Evolutionary conservation across 1,140 invertebrate genomes (phyloP), one percentile per base, ranked within the genome.

Genomic region (Zaprionus gabonicus): DNA sequence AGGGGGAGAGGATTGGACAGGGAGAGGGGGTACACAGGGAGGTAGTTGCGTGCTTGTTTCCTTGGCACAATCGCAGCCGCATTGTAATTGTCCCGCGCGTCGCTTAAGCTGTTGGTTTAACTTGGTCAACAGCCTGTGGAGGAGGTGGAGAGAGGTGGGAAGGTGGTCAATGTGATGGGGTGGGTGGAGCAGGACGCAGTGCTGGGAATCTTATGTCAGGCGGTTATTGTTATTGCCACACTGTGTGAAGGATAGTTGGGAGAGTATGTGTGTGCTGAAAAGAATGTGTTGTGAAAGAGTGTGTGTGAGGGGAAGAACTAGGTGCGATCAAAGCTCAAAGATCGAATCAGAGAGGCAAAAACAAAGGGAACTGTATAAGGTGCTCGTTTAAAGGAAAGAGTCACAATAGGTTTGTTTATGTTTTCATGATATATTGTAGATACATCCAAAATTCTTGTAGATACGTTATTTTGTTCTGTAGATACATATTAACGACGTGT

Each of bases 81-180:
- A 51, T 23, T 51, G 60, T 64, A 64, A 64, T 64, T 64, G 46
- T 58, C n/a, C 17, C 27, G 23, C 9, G 27, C 38, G 34, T 23
- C 67, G 46, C 46, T 70, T 53, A 38, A 60, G 59, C 36, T 60
- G 31, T 70, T 70, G 67, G 36, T 53, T 69, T 53, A 63, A 74
- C 20, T 46, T 62, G 71, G 28, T 25, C 31, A 68, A 36, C 46
- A 12, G 7, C 46, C 46, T 12, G n/a, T 23, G 46, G 46, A 1
- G 6, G 17, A 0, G 46, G 17, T 5, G 7, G n/a, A 17, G 17
- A 2, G 15, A 4, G n/a, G 0, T n/a, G n/a, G 4, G 4, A 1
- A 23, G 41, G 2, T 46, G 41, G 41, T 17, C 41, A 51, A 13
- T 49, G 20, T 23, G 17, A 23, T 51, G 46, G 20, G 3, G 9